Base-by-base conservation (phyloP, 2,888 invertebrate species). In the Calephelis perditalis region DNA sequence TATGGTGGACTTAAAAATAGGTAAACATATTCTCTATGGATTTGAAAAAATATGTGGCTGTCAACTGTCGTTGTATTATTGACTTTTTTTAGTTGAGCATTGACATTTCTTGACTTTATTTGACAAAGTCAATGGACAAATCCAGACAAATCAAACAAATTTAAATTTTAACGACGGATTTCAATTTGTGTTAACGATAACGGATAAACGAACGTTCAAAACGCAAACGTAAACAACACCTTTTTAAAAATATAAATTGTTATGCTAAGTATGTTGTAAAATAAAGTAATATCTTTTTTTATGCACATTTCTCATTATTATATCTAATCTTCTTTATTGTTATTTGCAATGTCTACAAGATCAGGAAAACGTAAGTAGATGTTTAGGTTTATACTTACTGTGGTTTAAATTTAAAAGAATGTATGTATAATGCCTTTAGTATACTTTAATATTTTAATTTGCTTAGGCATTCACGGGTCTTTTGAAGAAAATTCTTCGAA, bases 301-400 rank as follows among this genome's bases (percentile, higher is more conserved):
- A 26, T 26, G 26, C 26, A 26, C 4, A 26, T 40, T 8, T 40
- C 40, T 40, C 40, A 40, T 40, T 40, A 6, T 5, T 40, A 26
- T 26, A 26, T 40, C 8, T 40, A 40, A 8, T 8, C 8, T 6
- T 40, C 8, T 40, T 40, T 7, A 40, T 40, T 5, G 40, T 6
- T 40, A 40, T 8, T 40, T 52, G 76, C 69, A 65, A 88, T 89
- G 88, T 81, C 86, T 64, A 89, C 88, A 5, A 80, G 88, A 73
- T 87, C 88, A 60, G 84, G 87, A 49, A 89, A 83, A 79, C 77
- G 89, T 89, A 76, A 82, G 85, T 81, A 63, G 26, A 40, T 40
- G 8, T 40, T 40, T 40, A 40, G 3, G 40, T 40, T 7, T 6
- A 40, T 40, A 40, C 6, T 9, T 12, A 11, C 5, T 5, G 8